Base-by-base conservation (phyloP, 2,888 invertebrate species). In the Gandaritis pyraliata region DNA sequence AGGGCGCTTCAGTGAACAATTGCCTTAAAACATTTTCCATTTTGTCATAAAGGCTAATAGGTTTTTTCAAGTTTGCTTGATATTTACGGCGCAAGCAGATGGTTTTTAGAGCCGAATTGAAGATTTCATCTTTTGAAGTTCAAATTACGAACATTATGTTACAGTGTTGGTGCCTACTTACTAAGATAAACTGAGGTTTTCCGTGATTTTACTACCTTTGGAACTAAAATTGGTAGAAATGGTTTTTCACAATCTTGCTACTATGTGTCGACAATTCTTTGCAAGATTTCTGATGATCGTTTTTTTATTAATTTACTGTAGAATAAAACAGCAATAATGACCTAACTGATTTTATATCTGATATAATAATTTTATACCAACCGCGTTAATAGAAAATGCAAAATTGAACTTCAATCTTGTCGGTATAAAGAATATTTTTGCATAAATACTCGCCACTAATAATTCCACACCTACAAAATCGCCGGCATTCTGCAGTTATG, bases 41-140 rank as follows among this genome's bases (percentile, higher is more conserved):
- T 66, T 63, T 60, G 65, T 59, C 66, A 63, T 66, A 63, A 66
- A 66, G 58, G 63, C 69, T 66, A 69, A 69, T 69, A 69, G 69
- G 69, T 64, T 69, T 71, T 65, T 67, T 66, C 68, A 69, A 69
- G 67, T 71, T 71, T 59, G 46, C 61, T 62, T 58, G 58, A 64
- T 71, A 71, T 71, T 71, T 71, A 71, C 66, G 67, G 63, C 47
- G 60, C 56, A 45, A 61, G 57, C 70, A 71, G 70, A 69, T 71
- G 70, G 51, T 64, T 61, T 67, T 71, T 65, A 69, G 64, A 52
- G 63, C 55, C 61, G 50, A 67, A 69, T 63, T 64, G 65, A 64
- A 65, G 68, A 67, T 70, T 62, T 66, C 56, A 58, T 65, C 61
- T 58, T 61, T 65, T 58, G 33, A 6, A 61, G 58, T 50, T 58